Percentiles rank a stretch among this genome's conserved stretches.
These are phyloP conservation scores for Siniperca knerii DNA, from an alignment of 2,113 vertebrate species.

Conservation along the genomic window DNA sequence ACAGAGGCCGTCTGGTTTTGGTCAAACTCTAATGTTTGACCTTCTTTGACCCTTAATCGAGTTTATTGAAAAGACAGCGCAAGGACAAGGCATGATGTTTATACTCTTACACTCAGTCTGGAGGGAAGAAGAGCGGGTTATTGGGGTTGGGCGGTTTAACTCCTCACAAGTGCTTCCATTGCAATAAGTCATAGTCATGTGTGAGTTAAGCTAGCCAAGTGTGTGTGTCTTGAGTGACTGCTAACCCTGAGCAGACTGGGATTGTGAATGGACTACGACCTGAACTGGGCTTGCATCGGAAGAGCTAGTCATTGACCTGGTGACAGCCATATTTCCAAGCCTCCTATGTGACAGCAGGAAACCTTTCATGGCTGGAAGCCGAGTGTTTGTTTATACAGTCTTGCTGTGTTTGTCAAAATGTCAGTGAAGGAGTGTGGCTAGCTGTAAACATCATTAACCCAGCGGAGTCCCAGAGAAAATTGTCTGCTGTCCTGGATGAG, in stretches of 20 bases:
- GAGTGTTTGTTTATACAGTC: slow-evolving; percentile 36
- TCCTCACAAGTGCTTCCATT: slow-evolving; percentile 42
- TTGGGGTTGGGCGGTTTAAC: slow-evolving; percentile 44
- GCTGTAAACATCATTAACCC: slow-evolving; percentile 63
- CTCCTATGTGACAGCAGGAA: background rate
- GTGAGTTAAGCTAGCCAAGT: slow-evolving; percentile 37
- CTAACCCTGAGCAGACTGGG: slow-evolving; percentile 20
- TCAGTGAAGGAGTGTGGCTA: slow-evolving; percentile 39
- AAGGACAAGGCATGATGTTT: slow-evolving; percentile 28
- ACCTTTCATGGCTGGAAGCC: background rate
- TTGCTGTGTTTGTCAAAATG: slow-evolving; percentile 48
- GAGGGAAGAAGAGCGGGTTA: slow-evolving; percentile 30
- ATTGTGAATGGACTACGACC: background rate
- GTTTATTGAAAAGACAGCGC: slow-evolving; percentile 28
- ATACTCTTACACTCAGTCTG: slow-evolving; percentile 11
- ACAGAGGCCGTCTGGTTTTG: slow-evolving; percentile 35
- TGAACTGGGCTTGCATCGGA: background rate
- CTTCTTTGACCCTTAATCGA: slow-evolving; percentile 11
- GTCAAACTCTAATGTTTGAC: slow-evolving; percentile 35
- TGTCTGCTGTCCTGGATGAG: slow-evolving; percentile 25
- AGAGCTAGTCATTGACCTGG: background rate
- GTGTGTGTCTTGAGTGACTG: slow-evolving; percentile 15
- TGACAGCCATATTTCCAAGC: background rate
- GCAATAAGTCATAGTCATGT: slow-evolving; percentile 48
- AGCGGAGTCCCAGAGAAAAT: slow-evolving; percentile 19